Conservation (phyloP, 2,113 vertebrate genomes). For the Oenanthe melanoleuca region DNA sequence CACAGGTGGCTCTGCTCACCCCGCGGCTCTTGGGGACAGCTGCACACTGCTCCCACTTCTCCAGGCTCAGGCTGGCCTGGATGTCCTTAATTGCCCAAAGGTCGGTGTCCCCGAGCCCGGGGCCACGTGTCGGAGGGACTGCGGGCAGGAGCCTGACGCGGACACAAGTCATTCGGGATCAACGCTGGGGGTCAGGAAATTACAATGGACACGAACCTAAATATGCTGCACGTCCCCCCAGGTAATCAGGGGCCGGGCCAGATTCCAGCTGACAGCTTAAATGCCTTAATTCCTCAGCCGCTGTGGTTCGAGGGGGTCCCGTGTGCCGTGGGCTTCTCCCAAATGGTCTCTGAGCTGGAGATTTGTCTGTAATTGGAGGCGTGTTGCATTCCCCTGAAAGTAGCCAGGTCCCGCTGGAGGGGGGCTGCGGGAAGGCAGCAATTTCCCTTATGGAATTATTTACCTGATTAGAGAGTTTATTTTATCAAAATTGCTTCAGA, state of each 20-base stretch:
- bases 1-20: not conserved
- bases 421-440: slow-evolving; percentile 84
- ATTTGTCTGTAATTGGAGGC: slow-evolving; percentile 75
- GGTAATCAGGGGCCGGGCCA: slow-evolving; percentile 88
- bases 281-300: slow-evolving; percentile 80
- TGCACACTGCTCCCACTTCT: not conserved
- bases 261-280: slow-evolving; percentile 91
- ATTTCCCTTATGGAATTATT: slow-evolving; percentile 83
- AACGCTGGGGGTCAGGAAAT: slow-evolving; percentile 89
- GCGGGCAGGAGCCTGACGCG: slow-evolving; percentile 7
- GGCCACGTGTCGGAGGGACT: slow-evolving; percentile 40
- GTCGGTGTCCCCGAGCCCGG: slow-evolving; percentile 21
- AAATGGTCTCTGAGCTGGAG: slow-evolving; percentile 28
- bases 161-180: slow-evolving; percentile 82
- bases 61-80: not conserved
- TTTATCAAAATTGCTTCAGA: slow-evolving; percentile 81
- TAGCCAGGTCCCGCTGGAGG: slow-evolving; percentile 83
- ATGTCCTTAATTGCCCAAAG: slow-evolving; percentile 52
- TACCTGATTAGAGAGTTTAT: slow-evolving; percentile 95
- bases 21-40: not conserved
- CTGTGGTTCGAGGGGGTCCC: slow-evolving; percentile 19
- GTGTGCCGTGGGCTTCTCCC: slow-evolving; percentile 32
- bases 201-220: slow-evolving; percentile 88
- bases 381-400: slow-evolving; percentile 79
- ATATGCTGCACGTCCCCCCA: slow-evolving; percentile 82